A percentile compares a stretch with the other conserved stretches of the same genome.
Conservation (phyloP, 2,113 vertebrate species). For the Channa argus region DNA sequence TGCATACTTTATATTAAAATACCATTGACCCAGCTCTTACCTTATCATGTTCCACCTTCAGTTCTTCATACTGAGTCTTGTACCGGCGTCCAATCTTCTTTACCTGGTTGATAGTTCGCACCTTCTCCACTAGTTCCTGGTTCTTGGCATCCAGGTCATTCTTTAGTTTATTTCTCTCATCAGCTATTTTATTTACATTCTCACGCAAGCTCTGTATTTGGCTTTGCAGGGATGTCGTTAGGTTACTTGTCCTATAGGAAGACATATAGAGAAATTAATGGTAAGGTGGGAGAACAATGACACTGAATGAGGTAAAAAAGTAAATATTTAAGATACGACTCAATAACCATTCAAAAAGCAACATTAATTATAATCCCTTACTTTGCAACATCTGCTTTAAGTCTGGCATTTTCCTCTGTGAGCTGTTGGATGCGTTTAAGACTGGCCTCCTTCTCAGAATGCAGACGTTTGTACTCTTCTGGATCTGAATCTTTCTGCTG, state of each 20-base stretch:
- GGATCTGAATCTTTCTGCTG: constrained; percentile 96
- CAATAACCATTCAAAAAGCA: not conserved
- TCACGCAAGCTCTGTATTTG: constrained; percentile 90
- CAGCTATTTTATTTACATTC: constrained; percentile 83
- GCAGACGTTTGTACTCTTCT: constrained; percentile 93
- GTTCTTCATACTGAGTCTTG: constrained; percentile 97
- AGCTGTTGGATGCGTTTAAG: constrained; percentile 95
- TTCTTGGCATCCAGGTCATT: constrained; percentile 88
- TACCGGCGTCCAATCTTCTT: constrained; percentile 97
- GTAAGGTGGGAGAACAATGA: not conserved
- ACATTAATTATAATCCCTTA: constrained; percentile 49
- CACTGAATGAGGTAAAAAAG: rapidly evolving
- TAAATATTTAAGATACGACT: not conserved
- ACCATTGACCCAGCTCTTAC: constrained; percentile 65
- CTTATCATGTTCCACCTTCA: constrained; percentile 93
- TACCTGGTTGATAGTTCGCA: constrained; percentile 94
- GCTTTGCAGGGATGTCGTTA: constrained; percentile 88
- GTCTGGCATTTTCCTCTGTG: constrained; percentile 88
- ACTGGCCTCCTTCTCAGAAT: constrained; percentile 92
- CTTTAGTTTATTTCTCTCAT: constrained; percentile 88
- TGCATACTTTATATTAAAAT: not conserved
- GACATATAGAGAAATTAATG: not conserved
- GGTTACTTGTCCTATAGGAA: constrained; percentile 84
- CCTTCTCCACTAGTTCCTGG: constrained; percentile 91
- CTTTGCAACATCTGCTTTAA: constrained; percentile 92